These are phyloP conservation scores for Antechinus stuartii DNA, from an alignment of 2,113 vertebrate species.

Conservation along the genomic window DNA sequence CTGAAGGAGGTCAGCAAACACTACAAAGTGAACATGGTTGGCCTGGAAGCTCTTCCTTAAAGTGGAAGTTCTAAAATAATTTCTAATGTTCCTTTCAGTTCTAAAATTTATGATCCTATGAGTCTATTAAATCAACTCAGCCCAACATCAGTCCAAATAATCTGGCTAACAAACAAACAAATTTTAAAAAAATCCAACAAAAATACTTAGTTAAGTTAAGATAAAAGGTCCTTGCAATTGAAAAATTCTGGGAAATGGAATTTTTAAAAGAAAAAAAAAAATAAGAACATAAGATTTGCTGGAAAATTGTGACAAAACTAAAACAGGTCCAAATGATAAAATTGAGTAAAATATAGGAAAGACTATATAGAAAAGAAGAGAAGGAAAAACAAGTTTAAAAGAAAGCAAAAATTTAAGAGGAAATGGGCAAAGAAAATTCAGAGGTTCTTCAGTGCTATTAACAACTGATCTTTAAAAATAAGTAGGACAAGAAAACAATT, in stretches of 20 bases:
- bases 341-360: conserved; percentile 13
- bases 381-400: neutral
- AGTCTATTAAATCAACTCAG: neutral
- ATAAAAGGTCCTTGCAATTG: conserved; percentile 27
- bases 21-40: neutral
- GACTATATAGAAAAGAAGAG: conserved; percentile 9
- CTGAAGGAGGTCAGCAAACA: neutral
- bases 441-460: neutral
- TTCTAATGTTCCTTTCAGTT: neutral
- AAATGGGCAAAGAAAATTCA: neutral
- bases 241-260: neutral
- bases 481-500: neutral
- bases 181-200: neutral
- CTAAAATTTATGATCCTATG: neutral
- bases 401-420: neutral
- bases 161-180: neutral
- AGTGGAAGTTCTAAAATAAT: neutral
- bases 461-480: neutral
- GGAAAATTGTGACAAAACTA: neutral
- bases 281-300: conserved; percentile 2
- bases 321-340: neutral
- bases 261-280: neutral
- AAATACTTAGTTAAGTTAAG: neutral
- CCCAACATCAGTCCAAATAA: neutral
- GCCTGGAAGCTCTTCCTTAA: neutral